Evolutionary conservation across 2,113 vertebrate genomes (phyloP).

Genomic region (Rhabdomys dilectus): DNA sequence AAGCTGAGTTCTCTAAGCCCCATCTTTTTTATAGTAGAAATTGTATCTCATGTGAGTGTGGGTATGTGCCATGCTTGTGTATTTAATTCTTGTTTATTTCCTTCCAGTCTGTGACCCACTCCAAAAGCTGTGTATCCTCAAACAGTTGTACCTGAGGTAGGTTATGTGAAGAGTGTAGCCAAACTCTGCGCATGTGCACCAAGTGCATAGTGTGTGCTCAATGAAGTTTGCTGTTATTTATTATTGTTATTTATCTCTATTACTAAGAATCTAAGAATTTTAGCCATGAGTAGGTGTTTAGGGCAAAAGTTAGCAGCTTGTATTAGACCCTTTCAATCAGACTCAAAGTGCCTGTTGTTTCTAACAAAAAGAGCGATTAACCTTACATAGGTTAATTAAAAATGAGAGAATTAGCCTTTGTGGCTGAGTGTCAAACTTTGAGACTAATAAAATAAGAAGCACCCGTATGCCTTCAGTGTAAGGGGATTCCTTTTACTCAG

Average conservation of each 20-base stretch:
- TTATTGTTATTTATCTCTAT: background rate
- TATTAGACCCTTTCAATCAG: background rate
- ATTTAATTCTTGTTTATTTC: background rate
- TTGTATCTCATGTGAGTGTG: background rate
- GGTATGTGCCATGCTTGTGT: background rate
- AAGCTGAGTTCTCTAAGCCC: background rate
- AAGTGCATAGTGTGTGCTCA: background rate
- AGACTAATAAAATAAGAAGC: background rate
- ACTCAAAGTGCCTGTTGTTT: background rate
- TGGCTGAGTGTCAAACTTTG: background rate
- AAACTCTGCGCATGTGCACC: background rate
- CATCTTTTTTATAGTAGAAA: background rate
- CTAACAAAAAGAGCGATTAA: slow-evolving; percentile 17
- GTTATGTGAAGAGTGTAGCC: background rate
- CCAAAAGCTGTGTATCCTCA: background rate
- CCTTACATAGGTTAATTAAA: slow-evolving; percentile 29
- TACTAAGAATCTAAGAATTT: background rate
- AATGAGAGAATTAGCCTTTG: background rate
- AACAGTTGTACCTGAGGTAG: background rate
- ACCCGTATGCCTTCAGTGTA: background rate
- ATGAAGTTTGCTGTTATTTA: background rate
- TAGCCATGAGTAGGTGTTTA: slow-evolving; percentile 27
- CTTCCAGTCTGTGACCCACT: background rate
- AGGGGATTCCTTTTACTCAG: background rate
- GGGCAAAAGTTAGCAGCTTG: background rate